A percentile compares a stretch with the other conserved stretches of the same genome.
Conservation (phyloP, 2,797 vertebrate genomes). For the Merluccius polli region DNA sequence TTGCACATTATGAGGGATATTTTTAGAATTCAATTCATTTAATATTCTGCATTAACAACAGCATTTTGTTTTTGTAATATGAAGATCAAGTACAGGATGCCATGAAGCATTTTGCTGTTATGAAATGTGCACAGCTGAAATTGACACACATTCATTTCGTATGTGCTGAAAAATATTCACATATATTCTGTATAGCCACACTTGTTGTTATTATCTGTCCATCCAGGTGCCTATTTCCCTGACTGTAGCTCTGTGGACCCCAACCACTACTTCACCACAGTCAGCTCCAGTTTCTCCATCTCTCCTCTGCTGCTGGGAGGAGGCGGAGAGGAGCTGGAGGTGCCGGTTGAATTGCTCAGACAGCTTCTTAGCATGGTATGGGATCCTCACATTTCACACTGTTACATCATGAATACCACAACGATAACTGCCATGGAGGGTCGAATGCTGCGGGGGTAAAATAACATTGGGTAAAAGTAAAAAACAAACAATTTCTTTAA, state of each 20-base stretch:
- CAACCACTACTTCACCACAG: slow-evolving; percentile 88
- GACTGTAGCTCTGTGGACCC: slow-evolving; percentile 84
- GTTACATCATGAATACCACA: neutral
- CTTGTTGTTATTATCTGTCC: neutral
- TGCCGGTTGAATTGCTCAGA: slow-evolving; percentile 81
- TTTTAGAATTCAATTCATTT: neutral
- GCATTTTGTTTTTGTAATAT: neutral
- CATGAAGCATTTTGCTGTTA: neutral
- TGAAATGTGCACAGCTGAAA: neutral
- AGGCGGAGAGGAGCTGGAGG: slow-evolving; percentile 80
- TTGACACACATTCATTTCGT: neutral
- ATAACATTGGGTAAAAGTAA: too few species aligned
- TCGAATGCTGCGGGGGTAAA: neutral
- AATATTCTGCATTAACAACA: neutral
- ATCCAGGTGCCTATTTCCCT: slow-evolving; percentile 80
- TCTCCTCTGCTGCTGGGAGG: slow-evolving; percentile 84
- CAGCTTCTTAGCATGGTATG: slow-evolving; percentile 86
- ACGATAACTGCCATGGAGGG: neutral
- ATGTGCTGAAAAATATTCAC: neutral
- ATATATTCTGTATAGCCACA: neutral
- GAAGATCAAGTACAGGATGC: neutral
- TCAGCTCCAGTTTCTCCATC: slow-evolving; percentile 94
- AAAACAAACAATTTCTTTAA: neutral
- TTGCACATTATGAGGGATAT: neutral
- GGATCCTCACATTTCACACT: neutral